Conservation (phyloP, 2,888 invertebrate species). For the Caenorhabditis plicata region DNA sequence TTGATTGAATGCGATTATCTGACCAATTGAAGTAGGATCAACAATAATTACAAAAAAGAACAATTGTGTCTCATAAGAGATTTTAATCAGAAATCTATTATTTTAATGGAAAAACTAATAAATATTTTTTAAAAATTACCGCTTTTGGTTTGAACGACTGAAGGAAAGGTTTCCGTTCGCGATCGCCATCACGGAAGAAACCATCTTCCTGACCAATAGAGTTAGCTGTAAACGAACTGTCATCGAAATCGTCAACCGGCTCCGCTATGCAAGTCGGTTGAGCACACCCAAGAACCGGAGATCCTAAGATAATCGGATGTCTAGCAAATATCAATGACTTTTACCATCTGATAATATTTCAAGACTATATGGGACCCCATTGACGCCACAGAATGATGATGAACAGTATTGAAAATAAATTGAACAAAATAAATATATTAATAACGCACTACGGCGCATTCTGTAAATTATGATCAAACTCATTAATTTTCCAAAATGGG, state of each 20-base stretch:
- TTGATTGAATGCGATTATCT: no score
- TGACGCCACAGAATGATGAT: constrained; percentile 58
- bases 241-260: constrained; percentile 55
- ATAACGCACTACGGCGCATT: constrained; percentile 34
- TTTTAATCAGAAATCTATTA: background rate
- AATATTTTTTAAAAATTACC: constrained; percentile 26
- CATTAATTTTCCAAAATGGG: background rate
- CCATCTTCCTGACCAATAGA: constrained; percentile 55
- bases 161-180: constrained; percentile 47
- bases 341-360: constrained; percentile 53
- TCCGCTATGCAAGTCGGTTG: constrained; percentile 62
- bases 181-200: constrained; percentile 62
- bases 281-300: constrained; percentile 61
- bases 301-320: constrained; percentile 21
- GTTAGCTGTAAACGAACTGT: constrained; percentile 56
- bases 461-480: constrained; percentile 1
- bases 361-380: constrained; percentile 61
- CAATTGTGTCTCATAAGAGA: no score
- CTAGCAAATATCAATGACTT: background rate
- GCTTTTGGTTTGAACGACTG: constrained; percentile 55
- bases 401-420: constrained; percentile 13
- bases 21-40: no score
- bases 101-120: background rate
- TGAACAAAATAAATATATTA: constrained; percentile 3
- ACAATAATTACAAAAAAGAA: no score